These are phyloP conservation scores for Campylomormyrus tamandua DNA, from an alignment of 2,113 vertebrate species.

Conservation along the genomic window DNA sequence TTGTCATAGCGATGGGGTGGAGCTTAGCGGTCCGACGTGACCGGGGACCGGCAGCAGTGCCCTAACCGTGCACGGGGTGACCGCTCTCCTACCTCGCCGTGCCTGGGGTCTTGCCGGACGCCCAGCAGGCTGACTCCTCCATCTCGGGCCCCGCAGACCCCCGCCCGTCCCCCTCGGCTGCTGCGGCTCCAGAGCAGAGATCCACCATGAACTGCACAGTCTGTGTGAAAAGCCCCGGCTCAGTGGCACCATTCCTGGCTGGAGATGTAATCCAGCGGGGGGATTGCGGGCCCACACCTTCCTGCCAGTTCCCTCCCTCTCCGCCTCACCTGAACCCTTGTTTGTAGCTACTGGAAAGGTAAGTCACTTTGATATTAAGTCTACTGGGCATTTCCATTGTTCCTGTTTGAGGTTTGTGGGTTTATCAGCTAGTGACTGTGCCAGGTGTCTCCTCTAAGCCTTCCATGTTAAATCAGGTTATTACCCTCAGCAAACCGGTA, in stretches of 20 bases:
- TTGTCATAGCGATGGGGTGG: not conserved
- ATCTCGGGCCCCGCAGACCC: slow-evolving; percentile 43
- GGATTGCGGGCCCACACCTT: not conserved
- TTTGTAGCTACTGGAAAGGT: not conserved
- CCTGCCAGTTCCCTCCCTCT: not conserved
- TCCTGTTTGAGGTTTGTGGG: not conserved
- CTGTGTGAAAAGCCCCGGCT: slow-evolving; percentile 46
- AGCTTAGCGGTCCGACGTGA: not conserved
- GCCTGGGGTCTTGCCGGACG: slow-evolving; percentile 63
- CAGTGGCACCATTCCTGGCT: not conserved
- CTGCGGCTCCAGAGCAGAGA: slow-evolving; percentile 58
- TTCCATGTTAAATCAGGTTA: not conserved
- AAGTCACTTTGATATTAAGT: not conserved
- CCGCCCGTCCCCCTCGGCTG: slow-evolving; percentile 45
- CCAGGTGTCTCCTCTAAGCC: not conserved
- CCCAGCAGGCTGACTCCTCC: slow-evolving; percentile 67
- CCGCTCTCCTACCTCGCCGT: slow-evolving; percentile 58
- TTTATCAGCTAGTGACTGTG: not conserved
- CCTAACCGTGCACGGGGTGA: not conserved
- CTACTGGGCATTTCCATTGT: not conserved
- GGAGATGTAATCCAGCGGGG: not conserved
- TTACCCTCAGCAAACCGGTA: not conserved
- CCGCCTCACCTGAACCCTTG: not conserved
- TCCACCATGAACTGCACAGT: slow-evolving; percentile 75
- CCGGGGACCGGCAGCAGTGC: not conserved